These are phyloP conservation scores for Hemibagrus guttatus DNA, from an alignment of 2,797 vertebrate species.

Conservation along the genomic window DNA sequence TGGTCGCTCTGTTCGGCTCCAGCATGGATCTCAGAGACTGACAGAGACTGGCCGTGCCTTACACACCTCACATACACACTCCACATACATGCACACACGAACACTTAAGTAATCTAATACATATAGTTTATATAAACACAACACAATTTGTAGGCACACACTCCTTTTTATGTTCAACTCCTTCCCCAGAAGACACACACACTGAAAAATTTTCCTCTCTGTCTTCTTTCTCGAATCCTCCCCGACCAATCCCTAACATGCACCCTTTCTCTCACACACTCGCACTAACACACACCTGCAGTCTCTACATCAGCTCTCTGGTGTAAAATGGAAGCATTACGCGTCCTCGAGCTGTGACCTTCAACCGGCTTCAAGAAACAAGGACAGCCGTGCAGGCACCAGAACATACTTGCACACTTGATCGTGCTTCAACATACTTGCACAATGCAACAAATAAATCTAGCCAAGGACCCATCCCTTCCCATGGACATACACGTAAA, in stretches of 20 bases:
- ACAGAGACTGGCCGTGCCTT: conserved; percentile 80
- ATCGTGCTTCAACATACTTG: conserved; percentile 16
- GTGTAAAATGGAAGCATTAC: conserved; percentile 62
- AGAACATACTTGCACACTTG: conserved; percentile 59
- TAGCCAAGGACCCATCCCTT: conserved; percentile 61
- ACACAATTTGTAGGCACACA: conserved; percentile 62
- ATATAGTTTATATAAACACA: conserved; percentile 63
- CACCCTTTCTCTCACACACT: conserved; percentile 6
- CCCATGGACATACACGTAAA: conserved; percentile 58
- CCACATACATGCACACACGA: conserved; percentile 55
- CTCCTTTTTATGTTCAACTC: conserved; percentile 63
- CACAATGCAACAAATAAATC: conserved; percentile 55
- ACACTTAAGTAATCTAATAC: conserved; percentile 51
- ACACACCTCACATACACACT: conserved; percentile 58
- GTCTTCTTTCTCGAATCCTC: neutral
- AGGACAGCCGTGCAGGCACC: conserved; percentile 52
- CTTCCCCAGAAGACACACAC: conserved; percentile 38
- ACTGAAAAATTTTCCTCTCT: neutral
- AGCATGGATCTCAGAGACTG: conserved; percentile 95
- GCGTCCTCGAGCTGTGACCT: conserved; percentile 58
- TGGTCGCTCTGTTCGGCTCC: conserved; percentile 98
- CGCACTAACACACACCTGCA: conserved; percentile 39
- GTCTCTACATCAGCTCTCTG: conserved; percentile 61
- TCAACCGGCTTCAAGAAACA: conserved; percentile 52
- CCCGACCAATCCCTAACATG: conserved; percentile 1